Percentiles rank a stretch among this genome's conserved stretches.
Conservation (phyloP, 1,140 invertebrate genomes). For the Branchinecta lindahli region DNA sequence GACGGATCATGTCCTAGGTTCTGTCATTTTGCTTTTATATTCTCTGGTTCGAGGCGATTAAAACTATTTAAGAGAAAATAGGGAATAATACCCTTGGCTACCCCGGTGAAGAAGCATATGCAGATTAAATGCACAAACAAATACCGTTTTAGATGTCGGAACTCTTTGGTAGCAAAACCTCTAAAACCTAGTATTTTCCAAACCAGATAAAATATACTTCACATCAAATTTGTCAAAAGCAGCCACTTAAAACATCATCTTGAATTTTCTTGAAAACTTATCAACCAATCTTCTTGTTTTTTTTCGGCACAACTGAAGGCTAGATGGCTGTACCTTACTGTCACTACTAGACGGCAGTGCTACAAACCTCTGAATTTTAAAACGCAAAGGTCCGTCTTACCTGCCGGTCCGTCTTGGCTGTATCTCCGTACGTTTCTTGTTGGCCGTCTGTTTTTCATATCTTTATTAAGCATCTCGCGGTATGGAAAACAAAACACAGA, state of each 20-base stretch:
- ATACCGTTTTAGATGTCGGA: too few species aligned
- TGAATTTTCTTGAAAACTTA: conserved; percentile 9
- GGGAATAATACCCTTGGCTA: too few species aligned
- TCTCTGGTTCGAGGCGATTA: too few species aligned
- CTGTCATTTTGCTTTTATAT: too few species aligned
- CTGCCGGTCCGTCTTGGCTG: conserved; percentile 7
- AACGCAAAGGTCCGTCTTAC: conserved; percentile 4
- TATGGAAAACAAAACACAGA: conserved; percentile 35
- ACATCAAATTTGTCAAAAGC: conserved; percentile 2
- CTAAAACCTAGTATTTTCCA: conserved; percentile 6
- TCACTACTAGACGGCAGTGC: conserved; percentile 7
- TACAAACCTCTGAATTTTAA: conserved; percentile 9
- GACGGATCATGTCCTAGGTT: too few species aligned
- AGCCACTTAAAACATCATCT: neutral
- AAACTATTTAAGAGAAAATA: too few species aligned
- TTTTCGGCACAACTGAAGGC: conserved; percentile 8
- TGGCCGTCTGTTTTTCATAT: too few species aligned
- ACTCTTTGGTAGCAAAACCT: too few species aligned
- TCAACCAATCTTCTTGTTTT: conserved; percentile 8
- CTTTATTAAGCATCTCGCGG: too few species aligned
- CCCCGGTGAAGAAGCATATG: too few species aligned
- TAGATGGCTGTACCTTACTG: conserved; percentile 8
- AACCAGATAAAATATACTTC: conserved; percentile 3
- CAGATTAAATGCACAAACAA: too few species aligned
- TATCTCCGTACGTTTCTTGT: too few species aligned